phyloP scores from a whole-genome alignment of 2,113 vertebrate genomes.

The Nesogale talazaci region DNA sequence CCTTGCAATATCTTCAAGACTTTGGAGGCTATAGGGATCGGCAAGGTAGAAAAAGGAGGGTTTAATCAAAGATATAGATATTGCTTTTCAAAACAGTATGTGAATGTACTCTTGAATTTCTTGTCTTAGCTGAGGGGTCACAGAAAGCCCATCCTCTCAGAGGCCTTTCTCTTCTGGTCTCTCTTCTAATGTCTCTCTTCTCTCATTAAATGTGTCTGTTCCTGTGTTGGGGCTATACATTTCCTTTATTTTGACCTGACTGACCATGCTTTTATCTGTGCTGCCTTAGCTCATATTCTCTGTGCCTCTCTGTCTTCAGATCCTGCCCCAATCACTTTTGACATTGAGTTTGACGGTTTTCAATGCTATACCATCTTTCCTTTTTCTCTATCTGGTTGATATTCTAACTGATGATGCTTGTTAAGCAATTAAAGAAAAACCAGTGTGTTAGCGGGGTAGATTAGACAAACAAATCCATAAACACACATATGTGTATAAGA shows the following conservation, averaged over 20 bases:
- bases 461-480: too few species aligned
- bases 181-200: neutral
- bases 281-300: neutral
- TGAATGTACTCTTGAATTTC: neutral
- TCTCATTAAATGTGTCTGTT: accelerated
- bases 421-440: neutral
- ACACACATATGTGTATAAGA: too few species aligned
- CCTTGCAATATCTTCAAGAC: neutral
- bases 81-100: neutral
- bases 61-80: neutral
- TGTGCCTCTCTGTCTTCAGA: neutral
- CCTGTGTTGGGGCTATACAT: accelerated
- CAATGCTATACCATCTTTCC: neutral
- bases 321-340: neutral
- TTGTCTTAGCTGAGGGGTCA: neutral
- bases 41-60: neutral
- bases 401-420: neutral
- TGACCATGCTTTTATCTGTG: neutral
- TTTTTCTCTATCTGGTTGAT: neutral
- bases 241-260: neutral
- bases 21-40: too few species aligned
- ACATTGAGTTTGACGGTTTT: neutral
- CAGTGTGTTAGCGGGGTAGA: too few species aligned
- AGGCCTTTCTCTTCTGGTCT: neutral
- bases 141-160: neutral